Evolutionary conservation across 2,797 vertebrate genomes (phyloP).

Genomic region (Darevskia nairensis): DNA sequence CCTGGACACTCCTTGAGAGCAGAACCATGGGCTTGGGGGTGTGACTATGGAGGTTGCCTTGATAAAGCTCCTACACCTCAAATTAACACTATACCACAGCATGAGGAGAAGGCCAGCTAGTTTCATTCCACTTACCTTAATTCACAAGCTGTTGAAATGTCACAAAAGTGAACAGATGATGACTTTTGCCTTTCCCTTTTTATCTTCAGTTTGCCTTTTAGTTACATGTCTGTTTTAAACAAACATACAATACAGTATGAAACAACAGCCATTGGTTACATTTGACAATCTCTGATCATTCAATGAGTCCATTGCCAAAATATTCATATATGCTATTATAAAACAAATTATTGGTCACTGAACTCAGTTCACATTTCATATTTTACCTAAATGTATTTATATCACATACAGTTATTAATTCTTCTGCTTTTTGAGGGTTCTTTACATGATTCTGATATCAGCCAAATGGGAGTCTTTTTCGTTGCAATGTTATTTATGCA

Average conservation of each 20-base stretch:
- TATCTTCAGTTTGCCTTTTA: background rate
- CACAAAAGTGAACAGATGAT: too few species aligned
- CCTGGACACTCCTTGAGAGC: too few species aligned
- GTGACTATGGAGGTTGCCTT: too few species aligned
- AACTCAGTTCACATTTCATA: background rate
- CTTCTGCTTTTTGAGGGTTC: background rate
- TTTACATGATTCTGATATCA: background rate
- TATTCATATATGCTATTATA: background rate
- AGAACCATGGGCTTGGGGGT: too few species aligned
- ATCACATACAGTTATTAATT: background rate
- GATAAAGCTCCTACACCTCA: too few species aligned
- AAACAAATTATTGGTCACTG: background rate
- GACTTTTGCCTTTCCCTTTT: background rate
- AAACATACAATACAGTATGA: background rate
- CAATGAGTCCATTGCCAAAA: background rate
- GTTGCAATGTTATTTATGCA: background rate
- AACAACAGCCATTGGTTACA: background rate
- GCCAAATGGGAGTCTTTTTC: background rate
- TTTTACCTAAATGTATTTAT: background rate
- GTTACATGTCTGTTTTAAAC: background rate
- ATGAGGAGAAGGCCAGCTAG: too few species aligned
- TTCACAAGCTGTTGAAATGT: too few species aligned
- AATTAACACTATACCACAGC: too few species aligned
- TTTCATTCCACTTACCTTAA: too few species aligned
- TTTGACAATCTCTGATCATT: background rate